Conservation (phyloP, 2,888 invertebrate species). For the Pogonocherus hispidulus region DNA sequence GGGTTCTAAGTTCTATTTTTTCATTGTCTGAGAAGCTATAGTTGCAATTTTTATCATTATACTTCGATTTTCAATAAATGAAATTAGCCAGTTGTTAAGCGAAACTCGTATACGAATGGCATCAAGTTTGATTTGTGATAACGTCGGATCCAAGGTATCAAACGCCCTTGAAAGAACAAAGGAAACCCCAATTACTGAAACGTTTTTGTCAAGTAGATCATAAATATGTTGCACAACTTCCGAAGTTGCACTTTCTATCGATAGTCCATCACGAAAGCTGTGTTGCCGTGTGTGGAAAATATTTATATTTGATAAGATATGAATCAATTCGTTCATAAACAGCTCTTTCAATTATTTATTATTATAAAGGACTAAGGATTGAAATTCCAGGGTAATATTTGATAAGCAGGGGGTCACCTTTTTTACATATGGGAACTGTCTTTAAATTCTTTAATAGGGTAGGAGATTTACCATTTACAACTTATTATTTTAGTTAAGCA, state of each 20-base stretch:
- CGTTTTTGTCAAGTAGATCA: not conserved
- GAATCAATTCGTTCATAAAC: not conserved
- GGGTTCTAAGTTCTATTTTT: not conserved
- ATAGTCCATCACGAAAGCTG: not conserved
- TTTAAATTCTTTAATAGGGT: conserved; percentile 12
- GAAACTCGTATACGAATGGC: not conserved
- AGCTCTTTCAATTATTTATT: conserved; percentile 9
- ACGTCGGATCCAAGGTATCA: not conserved
- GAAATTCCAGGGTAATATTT: conserved; percentile 23
- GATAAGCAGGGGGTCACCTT: conserved; percentile 12
- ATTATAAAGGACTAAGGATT: conserved; percentile 22
- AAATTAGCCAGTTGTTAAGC: not conserved
- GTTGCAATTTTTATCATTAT: not conserved
- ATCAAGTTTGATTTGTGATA: not conserved
- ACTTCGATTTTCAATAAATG: not conserved
- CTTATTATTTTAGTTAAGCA: not conserved
- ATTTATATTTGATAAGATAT: not conserved
- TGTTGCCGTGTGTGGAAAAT: no score
- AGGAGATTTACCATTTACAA: conserved; percentile 10
- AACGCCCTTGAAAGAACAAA: not conserved
- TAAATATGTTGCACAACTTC: not conserved
- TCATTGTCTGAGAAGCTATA: not conserved
- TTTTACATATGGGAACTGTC: conserved; percentile 18
- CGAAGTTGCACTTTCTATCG: not conserved
- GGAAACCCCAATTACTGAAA: not conserved